Conservation (phyloP, 2,113 vertebrate genomes). For the Solenodon paradoxus region DNA sequence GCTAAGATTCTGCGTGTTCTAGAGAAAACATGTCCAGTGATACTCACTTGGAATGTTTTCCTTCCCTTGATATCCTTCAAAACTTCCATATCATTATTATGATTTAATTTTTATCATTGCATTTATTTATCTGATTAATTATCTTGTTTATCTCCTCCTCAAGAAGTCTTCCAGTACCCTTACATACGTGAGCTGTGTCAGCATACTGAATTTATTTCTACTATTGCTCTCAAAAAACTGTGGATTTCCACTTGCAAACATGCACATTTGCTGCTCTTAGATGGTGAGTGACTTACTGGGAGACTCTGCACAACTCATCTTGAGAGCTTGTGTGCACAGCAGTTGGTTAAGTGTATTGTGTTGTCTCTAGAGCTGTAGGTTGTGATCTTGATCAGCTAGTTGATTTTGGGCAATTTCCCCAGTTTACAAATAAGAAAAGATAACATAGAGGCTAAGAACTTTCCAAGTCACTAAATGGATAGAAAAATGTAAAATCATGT, state of each 20-base stretch:
- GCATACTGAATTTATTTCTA: neutral
- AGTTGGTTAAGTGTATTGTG: neutral
- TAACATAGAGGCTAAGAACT: neutral
- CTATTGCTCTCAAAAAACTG: neutral
- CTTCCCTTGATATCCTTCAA: neutral
- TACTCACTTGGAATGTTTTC: neutral
- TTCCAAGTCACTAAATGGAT: neutral
- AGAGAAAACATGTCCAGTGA: neutral
- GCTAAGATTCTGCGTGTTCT: rapidly evolving
- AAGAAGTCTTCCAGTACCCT: neutral
- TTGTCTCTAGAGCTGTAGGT: neutral
- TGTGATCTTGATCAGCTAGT: neutral
- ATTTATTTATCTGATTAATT: too few relatives aligned
- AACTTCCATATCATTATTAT: too few relatives aligned
- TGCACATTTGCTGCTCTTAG: neutral
- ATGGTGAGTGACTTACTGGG: neutral
- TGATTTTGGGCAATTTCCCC: neutral
- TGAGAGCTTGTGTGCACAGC: too few relatives aligned
- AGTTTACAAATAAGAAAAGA: neutral
- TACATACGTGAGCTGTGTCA: neutral
- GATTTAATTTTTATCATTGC: too few relatives aligned
- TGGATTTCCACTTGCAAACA: neutral
- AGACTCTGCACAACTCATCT: neutral
- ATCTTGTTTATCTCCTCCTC: neutral
- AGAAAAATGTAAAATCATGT: neutral